Conservation (phyloP, 2,888 invertebrate genomes). For the Synanthedon andrenaeformis region DNA sequence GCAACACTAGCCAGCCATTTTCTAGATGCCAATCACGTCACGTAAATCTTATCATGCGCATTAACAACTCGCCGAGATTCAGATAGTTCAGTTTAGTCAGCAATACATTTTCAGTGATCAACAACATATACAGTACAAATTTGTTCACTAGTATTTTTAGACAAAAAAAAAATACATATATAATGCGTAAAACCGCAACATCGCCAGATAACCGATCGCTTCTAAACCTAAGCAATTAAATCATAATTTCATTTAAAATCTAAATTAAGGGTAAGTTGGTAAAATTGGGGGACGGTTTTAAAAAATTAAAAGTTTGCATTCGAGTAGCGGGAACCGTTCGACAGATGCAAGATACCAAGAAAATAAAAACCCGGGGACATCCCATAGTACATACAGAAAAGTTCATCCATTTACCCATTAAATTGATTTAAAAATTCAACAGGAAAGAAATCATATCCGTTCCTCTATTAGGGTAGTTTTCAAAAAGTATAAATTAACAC, state of each 20-base stretch:
- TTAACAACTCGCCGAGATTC: too few species aligned
- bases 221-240: conserved; percentile 1
- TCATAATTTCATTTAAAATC: background rate
- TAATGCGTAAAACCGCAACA: background rate
- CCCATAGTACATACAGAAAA: background rate
- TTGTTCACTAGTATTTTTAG: too few species aligned
- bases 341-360: background rate
- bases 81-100: too few species aligned
- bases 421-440: too few species aligned
- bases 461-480: too few species aligned
- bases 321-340: background rate
- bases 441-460: too few species aligned
- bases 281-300: background rate
- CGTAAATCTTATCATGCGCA: too few species aligned
- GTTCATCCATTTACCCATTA: too few species aligned
- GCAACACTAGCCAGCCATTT: too few species aligned
- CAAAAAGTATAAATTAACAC: background rate
- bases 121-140: too few species aligned
- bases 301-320: background rate
- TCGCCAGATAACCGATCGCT: conserved; percentile 6
- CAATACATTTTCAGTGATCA: too few species aligned
- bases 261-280: background rate
- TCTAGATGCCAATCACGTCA: too few species aligned
- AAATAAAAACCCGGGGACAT: background rate
- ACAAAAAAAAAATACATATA: conserved; percentile 3